Evolutionary conservation across 2,888 invertebrate species (phyloP), one percentile per base, ranked within the genome.

Genomic region (Perizoma flavofasciatum): DNA sequence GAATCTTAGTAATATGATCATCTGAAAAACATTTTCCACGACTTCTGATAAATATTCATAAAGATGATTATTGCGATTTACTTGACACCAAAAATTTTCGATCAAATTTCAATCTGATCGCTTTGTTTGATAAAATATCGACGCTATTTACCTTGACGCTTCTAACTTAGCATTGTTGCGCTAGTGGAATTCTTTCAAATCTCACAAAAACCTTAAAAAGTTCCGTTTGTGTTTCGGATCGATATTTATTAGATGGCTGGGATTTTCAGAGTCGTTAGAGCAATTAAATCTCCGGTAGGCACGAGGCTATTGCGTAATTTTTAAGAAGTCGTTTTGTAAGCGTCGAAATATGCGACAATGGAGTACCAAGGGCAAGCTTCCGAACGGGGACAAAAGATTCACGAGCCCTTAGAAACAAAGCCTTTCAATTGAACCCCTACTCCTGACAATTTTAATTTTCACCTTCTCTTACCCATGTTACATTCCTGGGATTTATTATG

Each of bases 321-420:
- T 70, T 55, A 53, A 63, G 66, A 63, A 59, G 53, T 32, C 51
- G 55, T 64, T 74, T 72, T 75, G 70, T 68, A 61, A 65, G 49
- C 55, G 48, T 65, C 57, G 63, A 65, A 75, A 71, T 63, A 67
- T 63, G 67, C 69, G 59, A 71, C 71, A 70, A 70, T 72, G 62
- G 64, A 68, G 64, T 61, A 65, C 65, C 67, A 59, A 70, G 65
- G 63, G 63, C 60, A 70, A 70, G 67, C 73, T 67, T 69, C 67
- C 70, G 71, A 71, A 68, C 53, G 61, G 67, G 71, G 69, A 79
- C 77, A 79, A 79, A 77, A 77, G 77, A 74, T 71, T 75, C 68
- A 69, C 71, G 68, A 70, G 69, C 69, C 65, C 71, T 73, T 62
- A 68, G 60, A 61, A 73, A 68, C 71, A 74, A 69, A 68, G 72